Base-by-base conservation (phyloP, 2,888 invertebrate species). In the Embidobia sp. region DNA sequence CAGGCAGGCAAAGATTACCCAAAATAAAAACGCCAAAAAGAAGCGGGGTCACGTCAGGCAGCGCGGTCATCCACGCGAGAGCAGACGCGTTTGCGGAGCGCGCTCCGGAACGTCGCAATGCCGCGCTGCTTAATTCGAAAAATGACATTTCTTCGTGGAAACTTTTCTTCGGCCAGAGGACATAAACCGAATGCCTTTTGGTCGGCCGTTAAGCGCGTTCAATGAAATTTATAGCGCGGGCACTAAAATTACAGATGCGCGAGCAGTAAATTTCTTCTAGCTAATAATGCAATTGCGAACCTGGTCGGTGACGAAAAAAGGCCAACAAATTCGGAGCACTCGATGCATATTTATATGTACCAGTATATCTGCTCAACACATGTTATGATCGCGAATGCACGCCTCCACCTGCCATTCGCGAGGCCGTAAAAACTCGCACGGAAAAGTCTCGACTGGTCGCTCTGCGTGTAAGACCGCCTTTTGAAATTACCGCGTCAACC, bases 21-120 rank as follows among this genome's bases (percentile, higher is more conserved):
- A 86, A 86, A 87, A 86, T 86, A 87, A 85, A 82, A 86, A 84
- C 84, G 85, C 84, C 84, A 85, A 85, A 86, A 87, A 86, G 84
- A 84, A 85, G 85, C 85, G 83, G 80, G 86, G 84, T 86, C 85
- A 86, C 81, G 82, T 81, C 81, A 78, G 57, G 79, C 66, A 84
- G 83, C 85, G 84, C 81, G 81, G 83, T 86, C 85, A 85, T 84
- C 82, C 77, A 82, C 81, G 80, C 76, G 80, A 79, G 80, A 80
- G 77, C 53, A 51, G 53, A 40, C 51, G 80, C 80, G 11, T 3
- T 11, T 6, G 29, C 2, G n/a, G 6, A 29, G 3, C 5, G 13
- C 33, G 6, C 37, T 2, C 16, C 16, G 16, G 2, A 37, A 8
- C 16, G 7, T 16, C n/a, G 10, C 5, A 37, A 1, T 37, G 5